Evolutionary conservation across 1,140 invertebrate species (phyloP), one percentile per base, ranked within the genome.

Genomic region (Pteromalus puparum): DNA sequence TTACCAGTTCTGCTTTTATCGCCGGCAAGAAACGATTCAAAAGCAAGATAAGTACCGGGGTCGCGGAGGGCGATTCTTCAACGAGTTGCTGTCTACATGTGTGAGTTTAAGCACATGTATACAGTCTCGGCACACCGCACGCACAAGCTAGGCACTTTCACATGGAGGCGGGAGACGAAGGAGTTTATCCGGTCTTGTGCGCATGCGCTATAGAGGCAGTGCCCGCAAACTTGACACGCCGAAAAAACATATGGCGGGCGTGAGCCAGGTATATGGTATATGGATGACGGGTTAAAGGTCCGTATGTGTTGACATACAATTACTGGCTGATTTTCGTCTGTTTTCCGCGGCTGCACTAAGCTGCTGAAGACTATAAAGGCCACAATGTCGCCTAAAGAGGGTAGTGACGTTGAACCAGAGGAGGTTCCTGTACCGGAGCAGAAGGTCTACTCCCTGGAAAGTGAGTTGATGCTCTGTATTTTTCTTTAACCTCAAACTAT

Each of bases 371-470:
- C 18, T 10, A 21, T 10, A 75, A 21, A 75, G 38, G 4, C 2
- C 18, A 26, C 5, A 21, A 85, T 85, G 84, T 67, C 65, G 0
- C 84, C 80, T 2, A 85, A 85, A n/a, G 84, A 85, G 30, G 38
- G 28, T 30, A 82, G 67, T 13, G 80, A 85, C 24, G 26, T 78
- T 7, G 80, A 85, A 28, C 61, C 67, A 48, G 83, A 81, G n/a
- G 42, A 85, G 34, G 21, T 70, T 46, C 48, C 30, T 61, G 48
- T 75, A 30, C 70, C 21, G 76, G 90, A 89, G 30, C 26, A 78
- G 10, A 91, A 86, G 80, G 83, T 88, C 21, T 93, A 90, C 85
- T 90, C 91, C 21, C 85, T 93, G 67, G 91, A 92, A 85, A 92
- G 92, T 93, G 15, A 86, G 85, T 83, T 10, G 21, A 48, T 6